A percentile compares a stretch with the other conserved stretches of the same genome.
Conservation (phyloP, 2,888 invertebrate species). For the Ellobium chinense region DNA sequence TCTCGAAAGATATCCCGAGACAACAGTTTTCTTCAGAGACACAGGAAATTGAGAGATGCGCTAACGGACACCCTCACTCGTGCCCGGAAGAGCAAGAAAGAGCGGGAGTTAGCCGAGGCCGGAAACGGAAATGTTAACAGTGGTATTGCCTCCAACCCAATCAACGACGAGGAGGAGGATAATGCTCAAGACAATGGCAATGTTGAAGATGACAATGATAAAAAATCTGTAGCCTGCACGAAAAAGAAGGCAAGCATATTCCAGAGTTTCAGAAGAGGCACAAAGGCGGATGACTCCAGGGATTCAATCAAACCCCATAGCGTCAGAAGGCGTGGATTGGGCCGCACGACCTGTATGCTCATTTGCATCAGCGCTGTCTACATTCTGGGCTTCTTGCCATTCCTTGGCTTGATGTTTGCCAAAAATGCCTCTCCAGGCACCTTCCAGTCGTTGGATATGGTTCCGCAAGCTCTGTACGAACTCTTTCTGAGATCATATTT, state of each 20-base stretch:
- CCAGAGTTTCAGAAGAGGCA: background rate
- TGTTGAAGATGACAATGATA: background rate
- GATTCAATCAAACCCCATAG: background rate
- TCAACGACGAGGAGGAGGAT: slow-evolving; percentile 6
- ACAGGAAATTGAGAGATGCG: slow-evolving; percentile 36
- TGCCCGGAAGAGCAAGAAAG: slow-evolving; percentile 20
- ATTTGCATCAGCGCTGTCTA: slow-evolving; percentile 40
- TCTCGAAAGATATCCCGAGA: slow-evolving; percentile 39
- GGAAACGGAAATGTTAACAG: background rate
- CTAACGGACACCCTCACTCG: slow-evolving; percentile 39
- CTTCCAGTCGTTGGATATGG: background rate
- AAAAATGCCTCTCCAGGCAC: background rate
- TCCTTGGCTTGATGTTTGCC: background rate
- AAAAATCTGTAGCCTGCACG: background rate
- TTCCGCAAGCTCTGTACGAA: background rate
- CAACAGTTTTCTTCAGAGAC: slow-evolving; percentile 39
- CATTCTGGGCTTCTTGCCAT: slow-evolving; percentile 22
- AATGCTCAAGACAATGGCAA: background rate
- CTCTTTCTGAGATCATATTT: slow-evolving; percentile 34
- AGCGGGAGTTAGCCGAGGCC: background rate
- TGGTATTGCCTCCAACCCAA: background rate
- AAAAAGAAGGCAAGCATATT: background rate
- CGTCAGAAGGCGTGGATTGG: slow-evolving; percentile 8
- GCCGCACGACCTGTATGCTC: slow-evolving; percentile 39
- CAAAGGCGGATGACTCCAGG: background rate